phyloP scores from a whole-genome alignment of 2,888 invertebrate genomes.

The Lysandra bellargus region DNA sequence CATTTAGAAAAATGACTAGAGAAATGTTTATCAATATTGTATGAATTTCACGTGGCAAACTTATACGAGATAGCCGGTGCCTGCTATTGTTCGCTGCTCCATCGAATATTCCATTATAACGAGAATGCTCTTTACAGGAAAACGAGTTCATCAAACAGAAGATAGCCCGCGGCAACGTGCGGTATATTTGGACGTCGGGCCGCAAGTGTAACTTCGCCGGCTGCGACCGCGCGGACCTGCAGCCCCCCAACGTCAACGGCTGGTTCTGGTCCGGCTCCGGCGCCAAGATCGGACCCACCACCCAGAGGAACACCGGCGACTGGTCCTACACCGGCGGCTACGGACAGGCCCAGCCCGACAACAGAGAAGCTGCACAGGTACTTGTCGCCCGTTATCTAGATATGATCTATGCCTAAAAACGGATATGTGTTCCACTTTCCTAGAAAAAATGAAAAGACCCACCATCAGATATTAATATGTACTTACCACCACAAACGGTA shows the following conservation, averaged over 20 bases:
- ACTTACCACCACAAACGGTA: background rate
- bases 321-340: constrained; percentile 95
- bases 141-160: constrained; percentile 95
- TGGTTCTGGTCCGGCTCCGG: constrained; percentile 98
- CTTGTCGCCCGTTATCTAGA: constrained; percentile 34
- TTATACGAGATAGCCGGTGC: background rate
- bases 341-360: constrained; percentile 93
- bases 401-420: background rate
- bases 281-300: constrained; percentile 93
- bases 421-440: background rate
- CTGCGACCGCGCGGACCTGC: constrained; percentile 89
- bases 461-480: background rate
- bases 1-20: constrained; percentile 35
- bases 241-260: constrained; percentile 91
- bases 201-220: constrained; percentile 96
- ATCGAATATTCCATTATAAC: background rate
- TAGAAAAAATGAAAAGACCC: background rate
- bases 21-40: background rate
- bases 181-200: constrained; percentile 95
- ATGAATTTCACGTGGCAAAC: background rate
- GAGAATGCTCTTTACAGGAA: constrained; percentile 69
- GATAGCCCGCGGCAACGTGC: constrained; percentile 87
- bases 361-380: constrained; percentile 93
- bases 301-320: constrained; percentile 93
- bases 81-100: background rate